phyloP scores from a whole-genome alignment of 2,888 invertebrate genomes.

The Lordiphosa fenestrarum region DNA sequence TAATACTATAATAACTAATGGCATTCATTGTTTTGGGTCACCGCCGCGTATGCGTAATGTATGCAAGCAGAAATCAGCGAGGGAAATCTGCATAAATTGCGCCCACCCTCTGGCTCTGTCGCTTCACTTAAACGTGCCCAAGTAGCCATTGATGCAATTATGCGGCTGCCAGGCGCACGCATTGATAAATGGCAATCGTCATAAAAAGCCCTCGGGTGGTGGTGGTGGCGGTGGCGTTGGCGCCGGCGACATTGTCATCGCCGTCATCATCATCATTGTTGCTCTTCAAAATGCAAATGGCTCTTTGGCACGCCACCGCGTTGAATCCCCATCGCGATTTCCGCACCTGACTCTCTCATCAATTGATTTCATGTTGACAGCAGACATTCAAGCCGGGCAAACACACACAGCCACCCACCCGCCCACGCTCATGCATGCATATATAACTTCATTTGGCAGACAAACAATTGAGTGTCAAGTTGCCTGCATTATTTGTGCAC shows the following conservation, averaged over 20 bases:
- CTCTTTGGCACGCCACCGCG: slow-evolving; percentile 62
- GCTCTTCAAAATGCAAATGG: slow-evolving; percentile 69
- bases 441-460: slow-evolving; percentile 38
- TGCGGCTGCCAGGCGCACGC: slow-evolving; percentile 42
- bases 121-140: slow-evolving; percentile 52
- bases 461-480: slow-evolving; percentile 63
- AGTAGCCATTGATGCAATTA: slow-evolving; percentile 67
- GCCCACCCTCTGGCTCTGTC: not conserved
- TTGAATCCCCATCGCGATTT: slow-evolving; percentile 10
- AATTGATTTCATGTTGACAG: slow-evolving; percentile 67
- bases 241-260: slow-evolving; percentile 15
- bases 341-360: slow-evolving; percentile 35
- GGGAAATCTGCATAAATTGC: slow-evolving; percentile 50
- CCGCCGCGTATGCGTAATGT: slow-evolving; percentile 62
- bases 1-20: slow-evolving; percentile 52
- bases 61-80: slow-evolving; percentile 33
- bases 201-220: slow-evolving; percentile 1
- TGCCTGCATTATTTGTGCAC: slow-evolving; percentile 49
- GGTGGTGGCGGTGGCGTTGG: slow-evolving; percentile 10
- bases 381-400: slow-evolving; percentile 28
- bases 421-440: slow-evolving; percentile 9
- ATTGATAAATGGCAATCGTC: slow-evolving; percentile 66
- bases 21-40: slow-evolving; percentile 38
- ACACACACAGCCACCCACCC: not conserved
- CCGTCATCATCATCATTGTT: slow-evolving; percentile 16